Evolutionary conservation across 2,113 vertebrate species (phyloP), one percentile per base, ranked within the genome.

Genomic region (Grammomys dolichurus): DNA sequence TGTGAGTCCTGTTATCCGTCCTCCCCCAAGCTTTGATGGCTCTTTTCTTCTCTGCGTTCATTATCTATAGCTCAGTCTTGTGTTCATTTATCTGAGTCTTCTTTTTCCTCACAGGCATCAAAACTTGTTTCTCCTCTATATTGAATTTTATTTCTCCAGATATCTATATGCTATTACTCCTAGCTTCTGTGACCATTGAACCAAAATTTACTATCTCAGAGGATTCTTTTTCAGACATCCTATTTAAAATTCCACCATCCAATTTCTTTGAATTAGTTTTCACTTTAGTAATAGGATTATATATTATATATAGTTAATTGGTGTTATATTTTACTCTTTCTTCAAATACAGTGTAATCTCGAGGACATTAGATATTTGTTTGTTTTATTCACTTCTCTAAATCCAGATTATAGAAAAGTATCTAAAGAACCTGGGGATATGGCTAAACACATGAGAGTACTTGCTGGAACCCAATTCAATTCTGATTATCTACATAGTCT

Each of bases 331-430:
- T 70, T 93, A 1, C 16, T 80, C 0, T 96, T 1, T 72, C 46
- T 92, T 8, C 8, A 65, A 31, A n/a, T 78, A 73, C 36, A 80
- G 54, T 69, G 12, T 51, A 84, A 80, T 43, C 8, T 87, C 77
- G 46, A 63, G 1, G 11, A 95, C 7, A 67, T 2, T 4, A 80
- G 36, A 1, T 4, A 3, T 54, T 67, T 87, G 80, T 80, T 4
- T 60, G 26, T 84, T 80, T 89, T 88, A 58, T 76, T 90, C 5
- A 81, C 84, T 90, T 94, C 54, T 89, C 4, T 67, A 72, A 82
- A 20, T 1, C n/a, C 14, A 91, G 31, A 78, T 70, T 46, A 77
- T 40, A 89, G 8, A 95, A 84, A 36, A 46, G 19, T 54, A 46
- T 72, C 58, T 81, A 89, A 48, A 10, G 28, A 26, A 7, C 26